Base-by-base conservation (phyloP, 1,140 invertebrate species). In the Paraescarpia echinospica region DNA sequence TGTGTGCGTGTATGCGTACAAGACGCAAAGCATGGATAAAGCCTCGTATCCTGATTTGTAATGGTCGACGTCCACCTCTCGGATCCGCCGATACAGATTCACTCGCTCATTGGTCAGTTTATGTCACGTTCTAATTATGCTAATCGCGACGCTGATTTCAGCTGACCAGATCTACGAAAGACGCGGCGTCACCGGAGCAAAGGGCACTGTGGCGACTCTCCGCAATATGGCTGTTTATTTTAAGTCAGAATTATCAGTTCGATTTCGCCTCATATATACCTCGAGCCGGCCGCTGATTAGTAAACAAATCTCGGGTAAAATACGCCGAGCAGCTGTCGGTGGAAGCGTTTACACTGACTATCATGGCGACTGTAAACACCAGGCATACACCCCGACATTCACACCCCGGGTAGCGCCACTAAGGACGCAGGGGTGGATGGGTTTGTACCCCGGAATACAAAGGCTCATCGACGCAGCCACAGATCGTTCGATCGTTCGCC, bases 241-340 rank as follows among this genome's bases (percentile, higher is more conserved):
- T 77, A 77, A 77, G 22, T 77, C 59, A 77, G 59, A 77, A 77
- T 77, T 77, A 77, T 77, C 59, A 77, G 59, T 77, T 77, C 59
- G 59, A 77, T 77, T 77, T 77, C 59, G 59, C 59, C 59, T 77
- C 59, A 77, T 77, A 77, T 77, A 77, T 31, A 77, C 22, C 59
- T 6, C 59, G 59, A 77, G 59, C 59, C 59, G 59, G 59, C 22
- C 22, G 59, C 27, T 77, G 59, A 77, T 77, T 77, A 31, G 59
- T 77, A 77, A 77, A 77, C 59, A 77, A 77, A 27, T 77, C 22
- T 77, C 59, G 59, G 59, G 59, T 77, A 77, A 77, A 77, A 18
- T 77, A 27, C 59, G 59, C 59, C 4, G 22, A 31, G 59, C 59
- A 77, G 59, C 59, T 77, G 59, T 18, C 22, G 59, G 18, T 77